Conservation (phyloP, 2,797 vertebrate species). For the Darevskia nairensis region DNA sequence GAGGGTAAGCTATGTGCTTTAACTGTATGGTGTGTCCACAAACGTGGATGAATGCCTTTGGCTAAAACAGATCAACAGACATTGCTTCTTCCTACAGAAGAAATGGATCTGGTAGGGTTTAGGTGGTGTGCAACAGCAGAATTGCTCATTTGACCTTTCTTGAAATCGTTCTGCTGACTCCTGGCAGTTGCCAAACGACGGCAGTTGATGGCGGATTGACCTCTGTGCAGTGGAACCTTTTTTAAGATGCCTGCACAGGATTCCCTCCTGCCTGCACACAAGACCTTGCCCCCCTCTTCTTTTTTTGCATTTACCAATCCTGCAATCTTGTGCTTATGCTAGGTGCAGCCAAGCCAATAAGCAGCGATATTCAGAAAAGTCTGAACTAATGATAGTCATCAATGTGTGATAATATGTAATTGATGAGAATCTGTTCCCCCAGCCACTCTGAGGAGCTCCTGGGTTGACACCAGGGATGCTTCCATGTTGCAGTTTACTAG, state of each 20-base stretch:
- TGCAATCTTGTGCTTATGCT: neutral
- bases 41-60: neutral
- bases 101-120: neutral
- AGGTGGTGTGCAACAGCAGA: neutral
- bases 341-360: neutral
- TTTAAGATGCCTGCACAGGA: neutral
- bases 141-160: neutral
- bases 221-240: neutral
- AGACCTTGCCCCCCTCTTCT: neutral
- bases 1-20: no score
- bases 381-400: neutral
- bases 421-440: neutral
- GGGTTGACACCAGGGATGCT: no score
- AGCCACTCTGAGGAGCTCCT: neutral
- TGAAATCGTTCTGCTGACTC: neutral
- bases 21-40: no score
- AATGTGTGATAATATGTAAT: neutral
- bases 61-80: neutral
- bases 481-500: no score
- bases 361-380: neutral
- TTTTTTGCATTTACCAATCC: neutral
- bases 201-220: neutral
- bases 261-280: neutral
- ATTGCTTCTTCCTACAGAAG: neutral
- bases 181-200: neutral